These are phyloP conservation scores for Procambarus clarkii DNA, from an alignment of 1,140 invertebrate genomes.

Conservation along the genomic window DNA sequence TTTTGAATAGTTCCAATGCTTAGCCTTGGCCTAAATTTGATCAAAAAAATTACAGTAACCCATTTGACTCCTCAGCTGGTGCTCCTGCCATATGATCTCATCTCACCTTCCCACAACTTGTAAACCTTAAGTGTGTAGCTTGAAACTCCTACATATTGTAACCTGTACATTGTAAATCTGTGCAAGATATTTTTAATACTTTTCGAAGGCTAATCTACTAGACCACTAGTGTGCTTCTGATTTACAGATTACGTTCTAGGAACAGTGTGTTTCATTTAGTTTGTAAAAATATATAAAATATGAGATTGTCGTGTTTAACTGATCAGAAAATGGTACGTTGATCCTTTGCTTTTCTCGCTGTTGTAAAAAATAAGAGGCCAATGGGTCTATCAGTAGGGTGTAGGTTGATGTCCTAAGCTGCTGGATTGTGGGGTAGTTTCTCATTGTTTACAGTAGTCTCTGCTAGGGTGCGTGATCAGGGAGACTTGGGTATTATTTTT, in stretches of 20 bases:
- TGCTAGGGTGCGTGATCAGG: background rate
- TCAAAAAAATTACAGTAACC: background rate
- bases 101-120: conserved; percentile 3
- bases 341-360: conserved; percentile 59
- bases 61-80: background rate
- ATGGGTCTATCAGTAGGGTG: background rate
- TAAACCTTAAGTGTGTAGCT: conserved; percentile 47
- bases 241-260: conserved; percentile 35
- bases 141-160: conserved; percentile 46
- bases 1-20: no score
- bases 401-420: conserved; percentile 7
- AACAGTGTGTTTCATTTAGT: conserved; percentile 47
- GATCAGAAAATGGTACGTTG: conserved; percentile 42
- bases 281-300: background rate
- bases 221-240: conserved; percentile 52
- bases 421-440: background rate
- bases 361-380: conserved; percentile 22
- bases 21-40: no score
- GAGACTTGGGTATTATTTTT: background rate
- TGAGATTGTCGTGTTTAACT: background rate
- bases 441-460: background rate
- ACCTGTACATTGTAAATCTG: conserved; percentile 49
- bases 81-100: background rate
- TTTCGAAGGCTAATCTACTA: conserved; percentile 58
- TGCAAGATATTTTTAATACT: conserved; percentile 63